These are phyloP conservation scores for Chalcis sispes DNA, from an alignment of 2,888 invertebrate species.

Conservation along the genomic window DNA sequence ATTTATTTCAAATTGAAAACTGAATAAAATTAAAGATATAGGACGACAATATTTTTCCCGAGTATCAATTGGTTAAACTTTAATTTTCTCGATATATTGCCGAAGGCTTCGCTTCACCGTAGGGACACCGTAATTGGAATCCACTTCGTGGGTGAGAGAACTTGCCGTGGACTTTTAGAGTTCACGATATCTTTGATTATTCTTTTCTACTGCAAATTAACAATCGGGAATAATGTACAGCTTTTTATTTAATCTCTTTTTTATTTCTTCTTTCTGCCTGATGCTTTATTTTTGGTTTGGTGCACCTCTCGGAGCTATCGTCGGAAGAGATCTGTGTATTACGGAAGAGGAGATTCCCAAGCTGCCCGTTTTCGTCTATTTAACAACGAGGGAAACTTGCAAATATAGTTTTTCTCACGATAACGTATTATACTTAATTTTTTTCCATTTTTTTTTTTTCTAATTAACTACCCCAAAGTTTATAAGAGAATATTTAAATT, in stretches of 20 bases:
- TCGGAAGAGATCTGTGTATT: slow-evolving; percentile 44
- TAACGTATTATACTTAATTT: not conserved
- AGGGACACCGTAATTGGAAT: slow-evolving; percentile 9
- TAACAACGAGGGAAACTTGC: slow-evolving; percentile 31
- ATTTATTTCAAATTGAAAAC: too few relatives aligned
- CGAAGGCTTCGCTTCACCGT: slow-evolving; percentile 1
- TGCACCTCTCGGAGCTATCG: slow-evolving; percentile 29
- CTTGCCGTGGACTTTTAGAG: too few relatives aligned
- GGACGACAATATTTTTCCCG: too few relatives aligned
- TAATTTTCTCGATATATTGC: slow-evolving; percentile 13
- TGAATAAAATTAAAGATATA: too few relatives aligned
- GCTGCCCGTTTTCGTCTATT: slow-evolving; percentile 25
- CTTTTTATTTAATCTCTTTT: slow-evolving; percentile 2
- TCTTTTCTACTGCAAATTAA: slow-evolving; percentile 3
- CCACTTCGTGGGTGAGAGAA: slow-evolving; percentile 4
- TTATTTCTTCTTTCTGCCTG: slow-evolving; percentile 25
- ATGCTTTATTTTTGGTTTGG: slow-evolving; percentile 38
- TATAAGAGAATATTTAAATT: too few relatives aligned
- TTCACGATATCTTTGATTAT: not conserved
- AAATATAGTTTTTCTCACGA: not conserved
- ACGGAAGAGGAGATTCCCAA: slow-evolving; percentile 31
- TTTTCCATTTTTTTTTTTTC: slow-evolving; percentile 22
- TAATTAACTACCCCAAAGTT: slow-evolving; percentile 66
- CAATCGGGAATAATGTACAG: not conserved
- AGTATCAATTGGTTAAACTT: slow-evolving; percentile 2